Conservation (phyloP, 2,888 invertebrate genomes). For the Therioaphis trifolii region DNA sequence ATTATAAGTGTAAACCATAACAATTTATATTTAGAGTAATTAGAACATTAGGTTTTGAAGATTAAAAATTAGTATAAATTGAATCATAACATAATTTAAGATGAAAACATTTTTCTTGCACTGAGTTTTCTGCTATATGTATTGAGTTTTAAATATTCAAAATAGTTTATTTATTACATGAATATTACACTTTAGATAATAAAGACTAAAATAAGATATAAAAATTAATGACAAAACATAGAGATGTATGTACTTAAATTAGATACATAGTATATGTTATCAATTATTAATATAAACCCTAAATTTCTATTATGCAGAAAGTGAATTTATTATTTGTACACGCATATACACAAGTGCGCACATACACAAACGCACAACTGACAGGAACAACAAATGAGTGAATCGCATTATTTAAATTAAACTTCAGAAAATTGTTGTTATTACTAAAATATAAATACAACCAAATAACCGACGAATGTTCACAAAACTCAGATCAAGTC, state of each 20-base stretch:
- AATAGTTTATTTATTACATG: background rate
- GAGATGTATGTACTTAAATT: background rate
- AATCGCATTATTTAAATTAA: background rate
- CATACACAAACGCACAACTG: background rate
- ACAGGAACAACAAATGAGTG: slow-evolving; percentile 17
- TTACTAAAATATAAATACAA: slow-evolving; percentile 13
- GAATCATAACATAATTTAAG: background rate
- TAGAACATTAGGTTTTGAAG: background rate
- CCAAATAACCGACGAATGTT: background rate
- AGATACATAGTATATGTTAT: background rate
- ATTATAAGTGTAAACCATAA: background rate
- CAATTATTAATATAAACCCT: background rate
- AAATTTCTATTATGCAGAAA: background rate
- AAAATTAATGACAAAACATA: background rate
- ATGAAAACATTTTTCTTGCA: background rate
- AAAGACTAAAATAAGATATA: background rate
- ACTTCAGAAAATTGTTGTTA: slow-evolving; percentile 2
- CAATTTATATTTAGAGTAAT: background rate
- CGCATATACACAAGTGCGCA: background rate
- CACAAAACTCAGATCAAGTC: slow-evolving; percentile 6
- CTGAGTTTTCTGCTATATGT: background rate
- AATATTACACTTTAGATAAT: slow-evolving; percentile 27
- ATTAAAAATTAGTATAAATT: background rate
- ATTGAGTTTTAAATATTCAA: background rate
- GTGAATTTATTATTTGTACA: background rate